Evolutionary conservation across 2,888 invertebrate species (phyloP).

Genomic region (Hydroisotoma schaefferi): DNA sequence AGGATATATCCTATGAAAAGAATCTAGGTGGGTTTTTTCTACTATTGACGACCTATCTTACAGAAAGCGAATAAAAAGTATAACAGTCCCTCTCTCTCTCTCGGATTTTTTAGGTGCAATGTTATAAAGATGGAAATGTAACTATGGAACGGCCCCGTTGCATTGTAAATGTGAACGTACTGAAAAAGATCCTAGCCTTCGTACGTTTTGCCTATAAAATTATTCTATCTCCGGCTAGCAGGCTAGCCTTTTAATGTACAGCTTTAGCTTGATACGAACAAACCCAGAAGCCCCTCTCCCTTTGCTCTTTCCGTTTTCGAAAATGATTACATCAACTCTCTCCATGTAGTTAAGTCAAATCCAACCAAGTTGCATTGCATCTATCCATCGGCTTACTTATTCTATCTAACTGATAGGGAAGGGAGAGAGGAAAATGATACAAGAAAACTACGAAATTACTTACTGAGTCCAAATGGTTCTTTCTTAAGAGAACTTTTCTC

Average conservation of each 20-base stretch:
- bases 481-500: no score
- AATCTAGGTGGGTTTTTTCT: no score
- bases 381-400: neutral
- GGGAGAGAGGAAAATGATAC: neutral
- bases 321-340: slow-evolving; percentile 21
- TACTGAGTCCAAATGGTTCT: no score
- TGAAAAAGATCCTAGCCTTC: no score
- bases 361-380: neutral
- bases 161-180: no score
- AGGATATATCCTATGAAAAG: no score
- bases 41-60: no score
- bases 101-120: no score
- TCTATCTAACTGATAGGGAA: neutral
- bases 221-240: no score
- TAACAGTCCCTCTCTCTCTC: no score
- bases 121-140: neutral
- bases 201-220: no score
- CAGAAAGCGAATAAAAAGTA: no score
- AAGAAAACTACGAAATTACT: neutral
- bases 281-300: slow-evolving; percentile 15
- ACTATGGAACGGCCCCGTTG: neutral
- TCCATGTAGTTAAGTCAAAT: neutral
- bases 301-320: slow-evolving; percentile 22
- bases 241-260: neutral
- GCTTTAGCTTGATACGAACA: slow-evolving; percentile 1